Base-by-base conservation (phyloP, 2,888 invertebrate genomes). In the Heliconius erato region DNA sequence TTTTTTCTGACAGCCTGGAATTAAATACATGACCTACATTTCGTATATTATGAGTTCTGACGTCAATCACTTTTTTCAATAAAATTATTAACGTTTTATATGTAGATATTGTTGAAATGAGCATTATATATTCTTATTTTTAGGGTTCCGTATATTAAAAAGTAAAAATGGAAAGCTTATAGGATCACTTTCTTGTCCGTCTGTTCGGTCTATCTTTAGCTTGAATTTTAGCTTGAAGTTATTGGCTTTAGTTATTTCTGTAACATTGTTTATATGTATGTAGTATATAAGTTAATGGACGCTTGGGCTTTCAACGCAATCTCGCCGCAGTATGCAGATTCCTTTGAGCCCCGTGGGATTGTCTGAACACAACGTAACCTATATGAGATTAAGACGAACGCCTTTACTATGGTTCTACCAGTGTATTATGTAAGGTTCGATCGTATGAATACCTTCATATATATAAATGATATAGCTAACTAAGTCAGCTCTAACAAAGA, bases 11-110 rank as follows among this genome's bases (percentile, higher is more conserved):
- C 89, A 90, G 87, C 88, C 86, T 90, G 86, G 89, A 89, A 91
- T 91, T 91, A 90, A 92, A 93, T 91, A 93, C 90, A 91, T 92
- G 95, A 94, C 95, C 94, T 90, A 94, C 90, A 92, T 94, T 92
- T 82, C 82, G 82, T 80, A 81, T 90, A 87, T 88, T 90, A 92
- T 94, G 94, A 94, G 87, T 88, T 90, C 91, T 95, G 94, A 94
- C 95, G 94, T 94, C 93, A 94, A 91, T 90, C 87, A 23, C 35
- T 79, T 74, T 80, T 82, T 82, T 54, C 63, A 77, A 49, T 78
- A 76, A 74, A 78, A 81, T 79, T 35, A 79, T 82, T 84, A 77
- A 67, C 79, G 65, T 40, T 11, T 40, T 40, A 40, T 40, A 40
- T 11, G 40, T 40, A 40, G 40, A 40, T 40, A 40, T 40, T 54